Evolutionary conservation across 2,797 vertebrate species (phyloP).

Genomic region (Oreonectes daqikongensis): DNA sequence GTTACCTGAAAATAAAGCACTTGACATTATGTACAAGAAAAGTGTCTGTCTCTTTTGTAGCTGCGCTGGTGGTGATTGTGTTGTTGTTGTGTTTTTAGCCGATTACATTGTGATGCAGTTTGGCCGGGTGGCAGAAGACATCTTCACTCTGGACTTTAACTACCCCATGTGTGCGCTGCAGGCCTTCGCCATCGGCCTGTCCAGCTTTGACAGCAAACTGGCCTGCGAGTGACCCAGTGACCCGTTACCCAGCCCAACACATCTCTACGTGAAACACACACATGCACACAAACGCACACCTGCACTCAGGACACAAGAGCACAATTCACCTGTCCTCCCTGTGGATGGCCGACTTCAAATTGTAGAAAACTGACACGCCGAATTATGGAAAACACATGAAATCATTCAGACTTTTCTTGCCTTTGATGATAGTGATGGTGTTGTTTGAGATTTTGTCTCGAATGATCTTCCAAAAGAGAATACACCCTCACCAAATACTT

Average conservation of each 20-base stretch:
- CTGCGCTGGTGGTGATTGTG: neutral
- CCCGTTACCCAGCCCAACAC: neutral
- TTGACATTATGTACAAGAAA: neutral
- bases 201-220: conserved; percentile 96
- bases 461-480: neutral
- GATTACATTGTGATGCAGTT: conserved; percentile 99
- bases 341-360: neutral
- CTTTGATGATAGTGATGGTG: neutral
- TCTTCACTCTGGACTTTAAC: conserved; percentile 96
- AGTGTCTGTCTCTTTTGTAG: neutral
- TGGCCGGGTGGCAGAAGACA: conserved; percentile 91
- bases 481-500: neutral
- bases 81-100: conserved; percentile 68
- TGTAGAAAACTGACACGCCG: neutral
- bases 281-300: neutral
- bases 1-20: conserved; percentile 54
- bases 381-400: conserved; percentile 30
- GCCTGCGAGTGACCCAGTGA: conserved; percentile 85
- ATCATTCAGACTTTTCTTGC: conserved; percentile 20
- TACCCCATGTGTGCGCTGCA: conserved; percentile 98
- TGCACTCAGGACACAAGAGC: conserved; percentile 15
- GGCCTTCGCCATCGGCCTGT: conserved; percentile 95
- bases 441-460: neutral
- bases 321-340: neutral
- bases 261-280: neutral